phyloP scores from a whole-genome alignment of 2,888 invertebrate genomes.

The Cremastinae sp. region DNA sequence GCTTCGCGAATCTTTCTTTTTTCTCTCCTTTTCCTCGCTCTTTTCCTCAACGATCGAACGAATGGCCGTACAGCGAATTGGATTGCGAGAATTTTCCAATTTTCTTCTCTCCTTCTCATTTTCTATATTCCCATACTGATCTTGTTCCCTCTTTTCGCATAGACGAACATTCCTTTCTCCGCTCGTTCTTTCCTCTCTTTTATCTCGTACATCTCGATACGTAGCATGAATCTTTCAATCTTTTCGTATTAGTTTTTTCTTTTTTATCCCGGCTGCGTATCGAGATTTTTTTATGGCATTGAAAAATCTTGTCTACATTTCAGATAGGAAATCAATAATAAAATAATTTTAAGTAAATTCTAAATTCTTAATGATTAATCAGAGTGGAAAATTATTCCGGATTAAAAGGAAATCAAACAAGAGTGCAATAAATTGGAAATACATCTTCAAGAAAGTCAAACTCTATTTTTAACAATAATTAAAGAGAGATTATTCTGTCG shows the following conservation, averaged over 20 bases:
- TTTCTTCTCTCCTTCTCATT: constrained; percentile 56
- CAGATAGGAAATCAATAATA: no score
- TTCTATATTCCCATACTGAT: constrained; percentile 27
- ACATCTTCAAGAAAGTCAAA: no score
- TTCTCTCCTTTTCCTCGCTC: constrained; percentile 43
- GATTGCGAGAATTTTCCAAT: constrained; percentile 66
- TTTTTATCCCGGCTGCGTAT: constrained; percentile 2
- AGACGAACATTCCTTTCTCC: constrained; percentile 26
- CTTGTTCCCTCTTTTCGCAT: constrained; percentile 5
- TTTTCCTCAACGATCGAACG: constrained; percentile 51
- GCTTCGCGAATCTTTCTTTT: constrained; percentile 27
- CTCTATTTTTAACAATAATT: no score
- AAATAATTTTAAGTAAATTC: no score
- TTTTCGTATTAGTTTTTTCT: constrained; percentile 21
- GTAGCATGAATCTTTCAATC: constrained; percentile 25
- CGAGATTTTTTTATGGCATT: constrained; percentile 3
- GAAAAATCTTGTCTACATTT: not conserved
- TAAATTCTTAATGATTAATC: no score
- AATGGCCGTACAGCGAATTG: constrained; percentile 68
- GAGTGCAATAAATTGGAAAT: no score
- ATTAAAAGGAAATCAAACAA: no score
- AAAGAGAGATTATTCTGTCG: no score
- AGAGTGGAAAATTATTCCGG: no score
- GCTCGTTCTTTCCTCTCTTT: constrained; percentile 1
- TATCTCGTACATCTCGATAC: constrained; percentile 19